Base-by-base conservation (phyloP, 1,140 invertebrate species). In the Physella acuta region DNA sequence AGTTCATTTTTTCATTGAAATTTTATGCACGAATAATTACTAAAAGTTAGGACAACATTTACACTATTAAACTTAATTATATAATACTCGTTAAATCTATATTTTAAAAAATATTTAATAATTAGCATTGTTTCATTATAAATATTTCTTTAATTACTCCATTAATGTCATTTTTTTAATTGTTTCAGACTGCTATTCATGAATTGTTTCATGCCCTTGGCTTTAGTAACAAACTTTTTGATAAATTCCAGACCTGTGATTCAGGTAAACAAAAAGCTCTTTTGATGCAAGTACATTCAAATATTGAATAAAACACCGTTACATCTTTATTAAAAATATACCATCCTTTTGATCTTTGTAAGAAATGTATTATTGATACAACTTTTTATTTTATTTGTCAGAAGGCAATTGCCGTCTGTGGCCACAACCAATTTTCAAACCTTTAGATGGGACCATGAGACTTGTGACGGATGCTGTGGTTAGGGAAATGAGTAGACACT, bases 191-290 rank as follows among this genome's bases (percentile, higher is more conserved):
- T 24, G 28, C 66, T n/a, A 4, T 68, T 44, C 66, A 68, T 51
- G 66, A 68, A 31, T 49, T 68, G 52, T 60, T 68, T 20, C 66
- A 68, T 68, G 55, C 66, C 20, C 39, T 68, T 20, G 66, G 66
- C 2, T 68, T 68, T 60, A 59, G 55, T 5, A 68, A 60, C 34
- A 68, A 60, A 55, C 28, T 68, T 26, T 68, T 49, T 68, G 66
- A 60, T 0, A 68, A 68, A 49, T 68, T 68, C 33, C 59, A 16
- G 20, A 59, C 44, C 2, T 68, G 66, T 68, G 56, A 68, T 33
- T 17, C 59, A 30, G 66, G 66, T 68, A 49, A 68, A n/a, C 31
- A n/a, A 33, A 28, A 3, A 26, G 4, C 20, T 44, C 8, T 44
- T 44, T 44, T 44, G 8, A 44, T 11, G 39, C 39, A 44, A 20